Evolutionary conservation across 2,113 vertebrate species (phyloP), one percentile per base, ranked within the genome.

Genomic region (Formicarius rufipectus): DNA sequence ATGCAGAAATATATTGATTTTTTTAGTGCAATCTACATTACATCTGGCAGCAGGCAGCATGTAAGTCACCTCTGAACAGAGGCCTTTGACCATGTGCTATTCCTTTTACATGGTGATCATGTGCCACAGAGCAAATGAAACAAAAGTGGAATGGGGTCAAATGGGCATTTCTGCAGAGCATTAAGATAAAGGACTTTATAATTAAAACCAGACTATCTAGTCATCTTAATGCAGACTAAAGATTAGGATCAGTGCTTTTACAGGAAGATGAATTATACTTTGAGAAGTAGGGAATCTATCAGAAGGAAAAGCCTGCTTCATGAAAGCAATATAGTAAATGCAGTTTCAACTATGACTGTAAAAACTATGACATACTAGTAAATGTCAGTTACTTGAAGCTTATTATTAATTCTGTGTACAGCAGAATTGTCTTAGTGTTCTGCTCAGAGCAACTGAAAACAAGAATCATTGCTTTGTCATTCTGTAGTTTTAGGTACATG

Each of bases 201-300:
- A 83, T 90, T 92, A 95, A 96, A 96, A 94, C 73, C 89, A 64
- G 85, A 92, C 94, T 83, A 92, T 89, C 87, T 67, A 94, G 55
- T 81, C 56, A 83, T 90, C 87, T 83, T 94, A 93, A 90, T 10
- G 1, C 49, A 84, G 73, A 56, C 72, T 92, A 74, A 85, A 90
- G 86, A 93, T 93, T 75, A 94, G 73, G 56, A 96, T 78, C 95
- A 87, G 60, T 84, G 73, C 53, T 82, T 86, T 72, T 78, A 81
- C 63, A 80, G 45, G 79, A 90, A 84, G 72, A 95, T 35, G n/a
- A 96, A 94, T 92, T 86, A 56, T 56, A 77, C 60, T 75, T 68
- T 21, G 39, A 82, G 77, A 89, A 94, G 47, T 3, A 90, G 79
- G 60, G 85, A 96, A 90, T 94, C 79, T 84, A 81, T 80, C 90